Base-by-base conservation (phyloP, 2,888 invertebrate species). In the Sphaerophoria taeniata region DNA sequence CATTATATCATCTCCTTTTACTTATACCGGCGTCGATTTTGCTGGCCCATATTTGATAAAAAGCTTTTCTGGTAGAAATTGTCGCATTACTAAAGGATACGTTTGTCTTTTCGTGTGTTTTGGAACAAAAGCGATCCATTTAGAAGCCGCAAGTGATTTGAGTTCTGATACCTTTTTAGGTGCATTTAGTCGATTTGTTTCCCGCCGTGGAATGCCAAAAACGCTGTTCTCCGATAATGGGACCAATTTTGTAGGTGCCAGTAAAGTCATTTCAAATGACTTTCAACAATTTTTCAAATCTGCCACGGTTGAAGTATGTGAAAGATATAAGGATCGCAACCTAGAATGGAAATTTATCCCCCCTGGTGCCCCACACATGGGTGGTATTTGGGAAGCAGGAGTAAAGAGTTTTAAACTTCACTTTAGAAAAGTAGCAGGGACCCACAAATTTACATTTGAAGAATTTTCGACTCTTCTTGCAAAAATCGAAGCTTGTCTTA, bases 191-290 rank as follows among this genome's bases (percentile, higher is more conserved):
- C 43, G 69, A n/a, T 80, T 70, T 53, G 24, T 61, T 7, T 14
- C 74, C 2, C 39, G 63, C 11, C 80, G 70, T 47, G 63, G 73
- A 4, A 69, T 67, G 43, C 81, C 71, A 12, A 43, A 45, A 14
- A 45, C 47, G 0, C 43, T 81, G 3, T 81, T 58, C 24, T 75
- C 70, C 9, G 75, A 76, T 58, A 75, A 81, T 16, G 60, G 58
- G 4, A 67, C 67, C 14, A 77, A 74, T 33, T 75, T 75, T 47
- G 74, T 80, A 0, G 80, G 69, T 1, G 69, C 69, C 11, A 49
- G 61, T 24, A 75, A 67, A 31, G 56, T n/a, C 14, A 16, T 75
- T 39, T 33, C 61, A 39, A 31, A 53, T 5, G 73, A 63, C 11
- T 63, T 53, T 24, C 43, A 55, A 4, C 3, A 33, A 16, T 65